Base-by-base conservation (phyloP, 2,113 vertebrate species). In the Triplophysa tibetana region DNA sequence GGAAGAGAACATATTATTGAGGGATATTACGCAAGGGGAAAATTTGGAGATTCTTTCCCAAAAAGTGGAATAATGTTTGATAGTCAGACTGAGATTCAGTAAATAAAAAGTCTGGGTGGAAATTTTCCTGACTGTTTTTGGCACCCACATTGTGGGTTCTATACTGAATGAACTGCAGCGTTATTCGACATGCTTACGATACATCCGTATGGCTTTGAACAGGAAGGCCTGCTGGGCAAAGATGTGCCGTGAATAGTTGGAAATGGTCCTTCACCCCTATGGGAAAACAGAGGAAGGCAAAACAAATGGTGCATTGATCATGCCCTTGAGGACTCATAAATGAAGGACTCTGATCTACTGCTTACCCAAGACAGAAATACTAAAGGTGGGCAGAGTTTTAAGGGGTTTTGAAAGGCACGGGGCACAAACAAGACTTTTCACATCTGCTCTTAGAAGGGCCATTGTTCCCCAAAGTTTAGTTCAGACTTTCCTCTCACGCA, bases 21-120 rank as follows among this genome's bases (percentile, higher is more conserved):
- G 61, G 77, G 60, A 78, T 70, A 72, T 85, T 82, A 79, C 38
- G 45, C 64, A 72, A 78, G 33, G 72, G 83, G 67, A 82, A 84
- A 79, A 84, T 75, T 58, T 58, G 38, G 69, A 79, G 60, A 75
- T 80, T 80, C 61, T 75, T 75, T 67, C 67, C 77, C 70, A 75
- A 79, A 76, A 75, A 63, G 75, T 70, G 65, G 80, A 79, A 82
- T 66, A 75, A 76, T 62, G 16, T 76, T 79, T 73, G 65, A 82
- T 70, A 79, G 64, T 77, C 67, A 61, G 72, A 69, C 77, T 60
- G 48, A 38, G 72, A 77, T 79, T 85, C 61, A 33, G 67, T 73
- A 73, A 82, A 82, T 79, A 43, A 82, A 79, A 79, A 61, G n/a
- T 24, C 9, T 17, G 13, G 56, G 66, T 78, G 75, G 83, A 75